Percentiles rank a stretch among this genome's conserved stretches.
Conservation (phyloP, 2,797 vertebrate species). For the Pogonophryne albipinna region DNA sequence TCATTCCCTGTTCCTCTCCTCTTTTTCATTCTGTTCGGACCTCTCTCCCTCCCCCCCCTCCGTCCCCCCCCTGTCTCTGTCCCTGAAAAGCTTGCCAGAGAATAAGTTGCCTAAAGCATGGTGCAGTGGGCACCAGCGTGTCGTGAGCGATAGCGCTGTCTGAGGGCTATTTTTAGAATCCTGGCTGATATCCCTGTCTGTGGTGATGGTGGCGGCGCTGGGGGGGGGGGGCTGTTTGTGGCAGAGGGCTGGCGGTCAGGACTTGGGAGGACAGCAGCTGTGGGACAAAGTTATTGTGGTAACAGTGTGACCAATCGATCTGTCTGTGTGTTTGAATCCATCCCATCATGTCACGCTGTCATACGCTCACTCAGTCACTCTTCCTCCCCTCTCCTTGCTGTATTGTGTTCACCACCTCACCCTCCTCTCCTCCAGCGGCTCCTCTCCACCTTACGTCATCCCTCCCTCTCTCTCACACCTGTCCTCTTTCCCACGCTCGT, state of each 20-base stretch:
- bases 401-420: constrained; percentile 12
- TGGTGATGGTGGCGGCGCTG: constrained; percentile 53
- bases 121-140: constrained; percentile 67
- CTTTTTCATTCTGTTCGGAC: constrained; percentile 30
- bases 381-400: constrained; percentile 2
- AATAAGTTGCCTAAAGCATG: constrained; percentile 66
- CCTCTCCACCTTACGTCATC: constrained; percentile 75
- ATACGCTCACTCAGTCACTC: neutral
- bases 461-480: constrained; percentile 60
- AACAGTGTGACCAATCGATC: constrained; percentile 31
- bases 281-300: constrained; percentile 62
- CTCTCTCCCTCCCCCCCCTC: constrained; percentile 17
- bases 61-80: constrained; percentile 27
- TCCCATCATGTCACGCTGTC: constrained; percentile 17
- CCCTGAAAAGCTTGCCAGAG: constrained; percentile 52
- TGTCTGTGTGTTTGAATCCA: neutral
- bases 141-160: constrained; percentile 67
- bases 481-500: constrained; percentile 66
- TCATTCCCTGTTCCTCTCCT: constrained; percentile 9
- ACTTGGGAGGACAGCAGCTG: constrained; percentile 49
- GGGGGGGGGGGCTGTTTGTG: constrained; percentile 64
- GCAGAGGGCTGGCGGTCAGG: constrained; percentile 48
- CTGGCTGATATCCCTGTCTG: constrained; percentile 74
- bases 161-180: constrained; percentile 80
- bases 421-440: constrained; percentile 22